Conservation (phyloP, 2,888 invertebrate species). For the Shargacucullia verbasci region DNA sequence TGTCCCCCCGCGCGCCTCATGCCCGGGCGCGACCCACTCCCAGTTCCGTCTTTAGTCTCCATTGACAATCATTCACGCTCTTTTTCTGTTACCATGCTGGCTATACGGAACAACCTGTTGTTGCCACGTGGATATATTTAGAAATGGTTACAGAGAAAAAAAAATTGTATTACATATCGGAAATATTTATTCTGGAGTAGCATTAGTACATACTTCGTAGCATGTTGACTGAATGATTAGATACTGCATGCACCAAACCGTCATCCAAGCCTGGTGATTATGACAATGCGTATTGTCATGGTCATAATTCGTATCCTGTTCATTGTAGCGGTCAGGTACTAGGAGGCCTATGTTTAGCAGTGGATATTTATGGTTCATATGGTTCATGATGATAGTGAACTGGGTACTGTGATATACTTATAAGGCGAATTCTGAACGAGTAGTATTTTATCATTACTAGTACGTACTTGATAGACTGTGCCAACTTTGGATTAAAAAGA, state of each 20-base stretch:
- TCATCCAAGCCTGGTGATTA: not conserved
- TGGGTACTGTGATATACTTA: too few species aligned
- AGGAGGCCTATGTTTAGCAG: not conserved
- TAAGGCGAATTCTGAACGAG: not conserved
- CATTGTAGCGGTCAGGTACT: not conserved
- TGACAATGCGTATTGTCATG: not conserved
- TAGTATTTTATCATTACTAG: too few species aligned
- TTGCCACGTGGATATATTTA: slow-evolving; percentile 55
- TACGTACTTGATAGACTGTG: too few species aligned
- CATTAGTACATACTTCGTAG: too few species aligned
- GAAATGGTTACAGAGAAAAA: not conserved
- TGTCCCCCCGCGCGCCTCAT: slow-evolving; percentile 33
- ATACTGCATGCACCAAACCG: not conserved
- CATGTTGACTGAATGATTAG: too few species aligned
- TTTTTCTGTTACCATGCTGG: slow-evolving; percentile 52
- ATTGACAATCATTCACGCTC: slow-evolving; percentile 49
- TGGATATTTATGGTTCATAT: not conserved
- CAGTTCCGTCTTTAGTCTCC: too few species aligned
- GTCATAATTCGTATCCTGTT: not conserved
- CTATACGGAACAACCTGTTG: slow-evolving; percentile 66
- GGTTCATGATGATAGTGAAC: not conserved
- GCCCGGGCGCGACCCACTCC: slow-evolving; percentile 51
- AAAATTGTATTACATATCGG: too few species aligned
- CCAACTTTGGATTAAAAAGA: too few species aligned
- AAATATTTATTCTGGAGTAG: too few species aligned